Base-by-base conservation (phyloP, 2,888 invertebrate species). In the Perithous albicinctus region DNA sequence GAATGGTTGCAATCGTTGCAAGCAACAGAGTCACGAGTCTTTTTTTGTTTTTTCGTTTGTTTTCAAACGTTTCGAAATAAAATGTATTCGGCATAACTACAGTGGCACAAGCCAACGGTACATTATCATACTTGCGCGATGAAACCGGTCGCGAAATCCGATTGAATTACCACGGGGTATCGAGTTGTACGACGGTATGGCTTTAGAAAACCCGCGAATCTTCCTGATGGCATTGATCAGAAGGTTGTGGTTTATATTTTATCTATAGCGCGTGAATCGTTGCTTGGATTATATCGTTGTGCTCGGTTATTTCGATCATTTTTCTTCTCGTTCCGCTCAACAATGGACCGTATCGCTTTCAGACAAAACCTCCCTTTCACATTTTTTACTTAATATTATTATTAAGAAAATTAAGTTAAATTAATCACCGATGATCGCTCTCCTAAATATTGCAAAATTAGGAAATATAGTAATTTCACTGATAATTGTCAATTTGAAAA, bases 61-160 rank as follows among this genome's bases (percentile, higher is more conserved):
- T 73, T 73, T 59, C 46, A 78, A 73, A 78, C 66, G 78, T 78
- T 78, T 72, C 66, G 46, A 66, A 67, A 78, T 18, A 35, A 63
- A 67, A 54, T 20, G 18, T 43, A 79, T 41, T 26, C 10, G 41
- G 66, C 51, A 51, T 38, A 26, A 29, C 29, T 29, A 18, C 7
- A 15, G 15, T 29, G 3, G 7, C n/a, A n/a, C n/a, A 12, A 26
- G 12, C 54, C 2, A 12, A 6, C 4, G 4, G 26, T 10, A 54
- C 26, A 26, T 54, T 54, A 54, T 2, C 26, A 20, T 12, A 23
- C 5, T 1, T 2, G 10, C 5, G 54, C 54, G 54, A n/a, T 54
- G 8, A 23, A 54, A 54, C 26, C 54, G 54, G 26, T 54, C 26
- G 54, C n/a, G 12, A 26, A 26, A 26, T 23, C n/a, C 12, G 26